Conservation (phyloP, 2,797 vertebrate genomes). For the Pseudochirops cupreus region DNA sequence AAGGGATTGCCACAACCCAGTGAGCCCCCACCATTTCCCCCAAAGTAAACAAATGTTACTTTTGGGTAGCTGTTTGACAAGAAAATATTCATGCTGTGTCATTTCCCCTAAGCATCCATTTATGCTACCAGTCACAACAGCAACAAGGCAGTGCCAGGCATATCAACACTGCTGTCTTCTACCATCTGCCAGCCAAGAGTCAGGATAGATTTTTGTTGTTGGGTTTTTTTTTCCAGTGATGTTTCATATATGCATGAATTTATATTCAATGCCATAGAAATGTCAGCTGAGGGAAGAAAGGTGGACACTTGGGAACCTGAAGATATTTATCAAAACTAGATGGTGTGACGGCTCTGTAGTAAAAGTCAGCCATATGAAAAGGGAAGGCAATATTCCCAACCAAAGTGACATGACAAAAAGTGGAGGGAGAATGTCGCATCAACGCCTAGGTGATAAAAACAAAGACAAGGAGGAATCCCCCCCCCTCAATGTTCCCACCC, state of each 20-base stretch:
- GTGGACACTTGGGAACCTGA: slow-evolving; percentile 23
- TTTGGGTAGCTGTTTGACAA: neutral
- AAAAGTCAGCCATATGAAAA: neutral
- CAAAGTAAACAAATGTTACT: slow-evolving; percentile 3
- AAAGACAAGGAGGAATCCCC: neutral
- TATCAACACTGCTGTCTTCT: slow-evolving; percentile 17
- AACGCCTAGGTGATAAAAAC: neutral
- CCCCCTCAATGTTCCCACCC: too few relatives aligned
- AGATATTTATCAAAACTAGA: slow-evolving; percentile 30
- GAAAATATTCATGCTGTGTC: neutral
- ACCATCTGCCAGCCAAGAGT: slow-evolving; percentile 35
- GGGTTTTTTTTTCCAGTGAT: neutral
- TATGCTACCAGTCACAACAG: neutral
- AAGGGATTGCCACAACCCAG: neutral
- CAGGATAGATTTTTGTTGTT: neutral
- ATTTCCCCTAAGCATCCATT: slow-evolving; percentile 2
- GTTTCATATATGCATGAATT: neutral
- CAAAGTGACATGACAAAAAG: slow-evolving; percentile 10
- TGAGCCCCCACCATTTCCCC: neutral
- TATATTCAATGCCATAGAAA: slow-evolving; percentile 34
- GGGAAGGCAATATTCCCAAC: neutral
- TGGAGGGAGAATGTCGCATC: neutral
- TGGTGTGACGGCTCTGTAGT: neutral
- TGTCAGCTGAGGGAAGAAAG: slow-evolving; percentile 3
- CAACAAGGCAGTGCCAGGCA: slow-evolving; percentile 3